Base-by-base conservation (phyloP, 2,797 vertebrate genomes). In the Pseudochirops cupreus region DNA sequence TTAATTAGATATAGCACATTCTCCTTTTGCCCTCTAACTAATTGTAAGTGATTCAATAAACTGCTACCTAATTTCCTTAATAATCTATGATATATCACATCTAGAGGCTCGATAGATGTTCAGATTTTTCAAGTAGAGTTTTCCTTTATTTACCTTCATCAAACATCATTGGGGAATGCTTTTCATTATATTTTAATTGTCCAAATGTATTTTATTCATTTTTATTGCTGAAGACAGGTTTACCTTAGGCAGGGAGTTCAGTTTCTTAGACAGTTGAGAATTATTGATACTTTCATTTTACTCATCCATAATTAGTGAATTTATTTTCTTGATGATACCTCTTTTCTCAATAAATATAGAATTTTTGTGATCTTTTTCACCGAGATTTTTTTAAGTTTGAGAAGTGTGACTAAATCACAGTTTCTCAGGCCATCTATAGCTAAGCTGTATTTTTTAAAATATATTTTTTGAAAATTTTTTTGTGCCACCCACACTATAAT, bases 141-240 rank as follows among this genome's bases (percentile, higher is more conserved):
- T 95, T 93, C 82, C 89, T 87, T 95, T 95, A 96, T 91, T 67
- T 96, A 29, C 94, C 94, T 97, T 95, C 94, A 95, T 98, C 94
- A 96, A 97, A 98, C 62, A 91, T 94, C 95, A 96, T 96, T 96
- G 55, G 94, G 67, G 56, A 96, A 95, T 94, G 92, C 18, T 97
- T 98, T 98, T 96, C 95, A 97, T 97, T 97, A 97, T 96, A 95
- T 97, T 95, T 92, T 97, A 98, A 98, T 97, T 97, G 97, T 97
- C 93, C 93, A 98, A 98, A 97, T 98, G 97, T 96, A 93, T 96
- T 97, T 97, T 95, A 93, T 97, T 96, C 97, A 98, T 98, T 97
- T 98, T 98, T 98, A 98, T 97, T 98, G 96, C 97, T 93, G 97
- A 97, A 96, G 95, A 96, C 96, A 97, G 82, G 29, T 95, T 96